A percentile compares a stretch with the other conserved stretches of the same genome.
Conservation (phyloP, 1,140 invertebrate species). For the Galendromus occidentalis region DNA sequence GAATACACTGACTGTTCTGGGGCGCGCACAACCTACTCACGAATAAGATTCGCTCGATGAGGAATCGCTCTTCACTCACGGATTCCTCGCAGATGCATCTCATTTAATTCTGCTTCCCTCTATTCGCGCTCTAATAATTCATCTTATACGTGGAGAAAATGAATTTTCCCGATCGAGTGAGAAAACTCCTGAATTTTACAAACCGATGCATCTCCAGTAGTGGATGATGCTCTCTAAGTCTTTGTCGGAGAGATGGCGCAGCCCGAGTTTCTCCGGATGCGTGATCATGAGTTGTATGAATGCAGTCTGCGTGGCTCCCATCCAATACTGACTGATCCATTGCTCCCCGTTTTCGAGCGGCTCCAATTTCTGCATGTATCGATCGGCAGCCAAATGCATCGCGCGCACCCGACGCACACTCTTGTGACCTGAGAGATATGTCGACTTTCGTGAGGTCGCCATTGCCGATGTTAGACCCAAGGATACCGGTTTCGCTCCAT, state of each 20-base stretch:
- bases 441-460: no score
- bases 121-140: no score
- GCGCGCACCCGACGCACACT: background rate
- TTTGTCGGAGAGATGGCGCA: conserved; percentile 32
- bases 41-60: no score
- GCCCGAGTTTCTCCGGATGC: conserved; percentile 41
- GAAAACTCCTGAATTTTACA: background rate
- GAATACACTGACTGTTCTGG: no score
- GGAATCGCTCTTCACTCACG: no score
- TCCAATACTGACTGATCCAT: conserved; percentile 47
- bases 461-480: no score
- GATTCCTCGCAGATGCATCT: no score
- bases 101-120: no score
- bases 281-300: conserved; percentile 57
- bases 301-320: conserved; percentile 44
- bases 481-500: no score
- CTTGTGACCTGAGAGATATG: background rate
- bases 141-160: no score
- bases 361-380: background rate
- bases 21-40: no score
- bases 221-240: conserved; percentile 51
- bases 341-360: conserved; percentile 12
- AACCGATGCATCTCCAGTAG: conserved; percentile 58
- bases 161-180: background rate
- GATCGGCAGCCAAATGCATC: background rate